Conservation (phyloP, 1,140 invertebrate genomes). For the Drosophila cardini region DNA sequence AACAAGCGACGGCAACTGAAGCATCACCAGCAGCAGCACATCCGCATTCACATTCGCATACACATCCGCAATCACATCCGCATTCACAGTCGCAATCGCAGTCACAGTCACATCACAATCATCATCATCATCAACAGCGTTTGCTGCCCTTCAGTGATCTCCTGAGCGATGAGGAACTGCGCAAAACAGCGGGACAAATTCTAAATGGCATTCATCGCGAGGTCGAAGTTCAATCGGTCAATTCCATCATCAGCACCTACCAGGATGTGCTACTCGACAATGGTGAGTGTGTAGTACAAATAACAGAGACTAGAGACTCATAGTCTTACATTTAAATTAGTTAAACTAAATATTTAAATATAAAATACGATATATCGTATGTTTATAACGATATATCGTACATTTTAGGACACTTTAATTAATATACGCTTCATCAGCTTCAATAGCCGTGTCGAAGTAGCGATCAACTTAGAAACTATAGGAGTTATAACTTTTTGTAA, state of each 20-base stretch:
- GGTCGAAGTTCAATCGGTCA: conserved; percentile 85
- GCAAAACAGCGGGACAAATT: conserved; percentile 85
- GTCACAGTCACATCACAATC: conserved; percentile 19
- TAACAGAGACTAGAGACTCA: not conserved
- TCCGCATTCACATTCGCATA: conserved; percentile 34
- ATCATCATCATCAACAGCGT: conserved; percentile 55
- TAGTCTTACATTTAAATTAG: too few relatives aligned
- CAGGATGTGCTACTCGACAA: conserved; percentile 79
- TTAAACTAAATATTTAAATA: too few relatives aligned
- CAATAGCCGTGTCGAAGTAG: too few relatives aligned
- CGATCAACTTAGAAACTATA: too few relatives aligned
- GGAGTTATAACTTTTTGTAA: too few relatives aligned
- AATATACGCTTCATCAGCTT: too few relatives aligned
- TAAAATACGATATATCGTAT: too few relatives aligned
- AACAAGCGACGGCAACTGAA: conserved; percentile 27
- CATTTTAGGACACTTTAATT: too few relatives aligned
- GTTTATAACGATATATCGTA: too few relatives aligned
- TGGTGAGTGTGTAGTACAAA: conserved; percentile 54
- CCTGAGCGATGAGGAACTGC: conserved; percentile 78
- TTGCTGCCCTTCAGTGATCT: conserved; percentile 78
- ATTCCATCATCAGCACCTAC: conserved; percentile 81
- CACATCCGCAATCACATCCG: conserved; percentile 18
- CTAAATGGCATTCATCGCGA: conserved; percentile 85
- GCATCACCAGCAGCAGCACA: not conserved
- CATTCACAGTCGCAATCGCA: conserved; percentile 18